Conservation (phyloP, 2,888 invertebrate species). For the Campoplex capitator region DNA sequence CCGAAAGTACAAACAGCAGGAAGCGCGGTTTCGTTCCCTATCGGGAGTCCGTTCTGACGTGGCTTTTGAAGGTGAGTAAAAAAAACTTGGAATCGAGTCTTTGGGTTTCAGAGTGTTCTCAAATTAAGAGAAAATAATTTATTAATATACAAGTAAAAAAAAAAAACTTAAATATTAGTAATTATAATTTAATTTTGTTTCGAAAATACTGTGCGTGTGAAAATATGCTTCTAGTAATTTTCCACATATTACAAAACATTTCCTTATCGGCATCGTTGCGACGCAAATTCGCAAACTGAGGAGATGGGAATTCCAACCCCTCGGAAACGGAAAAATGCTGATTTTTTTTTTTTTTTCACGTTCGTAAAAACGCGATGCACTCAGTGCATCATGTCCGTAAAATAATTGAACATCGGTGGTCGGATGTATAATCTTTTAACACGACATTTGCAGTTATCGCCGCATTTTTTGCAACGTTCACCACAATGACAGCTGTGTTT, state of each 20-base stretch:
- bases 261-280: not conserved
- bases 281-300: not conserved
- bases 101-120: not conserved
- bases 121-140: conserved; percentile 48
- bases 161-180: conserved; percentile 18
- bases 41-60: conserved; percentile 92
- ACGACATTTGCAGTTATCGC: conserved; percentile 77
- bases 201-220: conserved; percentile 29
- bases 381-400: conserved; percentile 80
- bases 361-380: not conserved
- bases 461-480: conserved; percentile 77
- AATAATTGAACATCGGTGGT: conserved; percentile 79
- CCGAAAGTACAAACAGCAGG: conserved; percentile 86
- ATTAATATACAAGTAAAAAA: conserved; percentile 58
- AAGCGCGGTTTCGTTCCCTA: conserved; percentile 90
- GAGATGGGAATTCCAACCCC: not conserved
- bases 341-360: not conserved
- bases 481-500: conserved; percentile 75
- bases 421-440: conserved; percentile 75
- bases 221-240: not conserved
- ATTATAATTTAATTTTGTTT: not conserved
- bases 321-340: not conserved
- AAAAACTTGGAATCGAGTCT: not conserved
- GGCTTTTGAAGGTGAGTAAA: conserved; percentile 89
- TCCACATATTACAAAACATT: not conserved